These are phyloP conservation scores for Drosophila falleni DNA, from an alignment of 2,888 invertebrate genomes.

Conservation along the genomic window DNA sequence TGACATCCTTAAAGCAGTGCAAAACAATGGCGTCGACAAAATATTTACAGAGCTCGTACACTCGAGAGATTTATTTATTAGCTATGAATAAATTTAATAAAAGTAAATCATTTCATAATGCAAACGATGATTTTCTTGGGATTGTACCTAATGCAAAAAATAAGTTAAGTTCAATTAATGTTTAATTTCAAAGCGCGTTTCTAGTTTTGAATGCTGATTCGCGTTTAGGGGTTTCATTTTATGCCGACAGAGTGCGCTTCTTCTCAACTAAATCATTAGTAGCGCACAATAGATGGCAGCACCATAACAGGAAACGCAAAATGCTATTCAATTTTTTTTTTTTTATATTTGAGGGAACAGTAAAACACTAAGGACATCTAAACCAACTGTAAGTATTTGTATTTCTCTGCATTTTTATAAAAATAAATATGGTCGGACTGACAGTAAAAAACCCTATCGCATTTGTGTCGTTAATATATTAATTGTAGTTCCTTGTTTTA, in stretches of 20 bases:
- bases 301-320: not conserved
- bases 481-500: not conserved
- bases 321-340: not conserved
- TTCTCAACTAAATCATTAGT: not conserved
- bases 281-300: not conserved
- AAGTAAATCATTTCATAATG: not conserved
- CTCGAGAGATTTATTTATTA: not conserved
- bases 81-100: not conserved
- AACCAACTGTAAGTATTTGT: not conserved
- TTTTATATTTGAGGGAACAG: not conserved
- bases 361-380: not conserved
- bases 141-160: not conserved
- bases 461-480: not conserved
- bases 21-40: not conserved
- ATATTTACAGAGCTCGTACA: not conserved
- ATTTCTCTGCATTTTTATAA: not conserved
- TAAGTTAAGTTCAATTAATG: not conserved
- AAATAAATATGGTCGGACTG: not conserved
- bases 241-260: not conserved
- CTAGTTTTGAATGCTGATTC: not conserved
- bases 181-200: not conserved
- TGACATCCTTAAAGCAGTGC: not conserved
- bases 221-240: not conserved
- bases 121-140: not conserved
- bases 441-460: not conserved